These are phyloP conservation scores for Heliconius sara DNA, from an alignment of 2,888 invertebrate species.

Conservation along the genomic window DNA sequence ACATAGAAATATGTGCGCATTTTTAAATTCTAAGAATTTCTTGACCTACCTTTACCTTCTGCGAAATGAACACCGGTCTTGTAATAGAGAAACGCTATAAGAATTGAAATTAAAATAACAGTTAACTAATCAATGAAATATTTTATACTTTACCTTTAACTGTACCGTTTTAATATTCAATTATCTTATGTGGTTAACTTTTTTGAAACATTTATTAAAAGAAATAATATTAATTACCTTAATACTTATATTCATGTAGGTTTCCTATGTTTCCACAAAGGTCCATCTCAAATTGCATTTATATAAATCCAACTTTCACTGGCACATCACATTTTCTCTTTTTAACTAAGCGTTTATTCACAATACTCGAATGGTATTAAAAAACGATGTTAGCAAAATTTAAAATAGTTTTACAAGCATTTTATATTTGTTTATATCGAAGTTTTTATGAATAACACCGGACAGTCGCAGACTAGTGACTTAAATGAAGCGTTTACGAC, in stretches of 20 bases:
- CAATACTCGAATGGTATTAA: slow-evolving; percentile 15
- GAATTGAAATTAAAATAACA: slow-evolving; percentile 31
- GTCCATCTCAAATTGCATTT: slow-evolving; percentile 73
- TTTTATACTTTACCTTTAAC: background rate
- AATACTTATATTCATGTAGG: slow-evolving; percentile 74
- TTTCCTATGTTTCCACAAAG: slow-evolving; percentile 69
- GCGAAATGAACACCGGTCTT: slow-evolving; percentile 33
- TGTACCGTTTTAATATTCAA: background rate
- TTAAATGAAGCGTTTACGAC: slow-evolving; percentile 14
- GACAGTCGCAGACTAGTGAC: background rate
- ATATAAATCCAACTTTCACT: slow-evolving; percentile 74
- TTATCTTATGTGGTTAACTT: background rate
- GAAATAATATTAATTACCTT: slow-evolving; percentile 61
- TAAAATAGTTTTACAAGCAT: slow-evolving; percentile 23
- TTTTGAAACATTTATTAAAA: background rate
- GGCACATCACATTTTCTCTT: slow-evolving; percentile 58
- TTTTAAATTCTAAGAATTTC: slow-evolving; percentile 23
- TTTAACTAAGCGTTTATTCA: slow-evolving; percentile 11
- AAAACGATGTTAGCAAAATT: slow-evolving; percentile 13
- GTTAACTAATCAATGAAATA: slow-evolving; percentile 6
- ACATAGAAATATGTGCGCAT: background rate
- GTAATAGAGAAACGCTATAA: slow-evolving; percentile 27
- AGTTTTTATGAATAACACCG: slow-evolving; percentile 16
- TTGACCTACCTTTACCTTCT: slow-evolving; percentile 36
- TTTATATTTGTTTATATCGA: slow-evolving; percentile 30